Evolutionary conservation across 2,113 vertebrate genomes (phyloP).

Genomic region (Cheilinus undulatus): DNA sequence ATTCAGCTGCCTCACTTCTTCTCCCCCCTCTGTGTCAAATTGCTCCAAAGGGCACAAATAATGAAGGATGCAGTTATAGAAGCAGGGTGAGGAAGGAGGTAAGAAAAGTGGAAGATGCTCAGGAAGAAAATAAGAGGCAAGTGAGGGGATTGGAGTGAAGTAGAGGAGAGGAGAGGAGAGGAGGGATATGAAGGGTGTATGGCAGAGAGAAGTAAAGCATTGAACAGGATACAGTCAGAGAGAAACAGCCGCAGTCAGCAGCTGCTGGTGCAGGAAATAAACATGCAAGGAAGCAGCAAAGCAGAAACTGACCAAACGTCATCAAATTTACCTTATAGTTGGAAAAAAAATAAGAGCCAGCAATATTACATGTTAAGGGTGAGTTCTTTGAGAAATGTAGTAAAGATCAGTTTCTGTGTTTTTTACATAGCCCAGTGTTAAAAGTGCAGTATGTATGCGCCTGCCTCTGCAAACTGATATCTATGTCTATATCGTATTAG

Average conservation of each 20-base stretch:
- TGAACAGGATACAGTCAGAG: conserved; percentile 21
- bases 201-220: conserved; percentile 32
- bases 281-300: conserved; percentile 20
- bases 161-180: neutral
- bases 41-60: conserved; percentile 24
- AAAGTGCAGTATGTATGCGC: no score
- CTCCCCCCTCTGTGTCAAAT: neutral
- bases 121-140: conserved; percentile 32
- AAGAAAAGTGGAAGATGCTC: conserved; percentile 1
- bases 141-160: conserved; percentile 4
- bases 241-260: conserved; percentile 38
- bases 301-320: conserved; percentile 23
- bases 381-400: no score
- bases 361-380: neutral
- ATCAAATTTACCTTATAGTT: neutral
- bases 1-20: neutral
- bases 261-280: conserved; percentile 36
- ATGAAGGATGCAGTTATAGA: conserved; percentile 4
- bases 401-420: no score
- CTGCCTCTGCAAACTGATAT: no score
- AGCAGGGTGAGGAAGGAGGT: neutral
- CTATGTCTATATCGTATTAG: no score
- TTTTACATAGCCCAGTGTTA: no score
- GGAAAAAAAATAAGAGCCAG: neutral
- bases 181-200: neutral